Conservation (phyloP, 2,797 vertebrate genomes). For the Scomberomorus guttatus region DNA sequence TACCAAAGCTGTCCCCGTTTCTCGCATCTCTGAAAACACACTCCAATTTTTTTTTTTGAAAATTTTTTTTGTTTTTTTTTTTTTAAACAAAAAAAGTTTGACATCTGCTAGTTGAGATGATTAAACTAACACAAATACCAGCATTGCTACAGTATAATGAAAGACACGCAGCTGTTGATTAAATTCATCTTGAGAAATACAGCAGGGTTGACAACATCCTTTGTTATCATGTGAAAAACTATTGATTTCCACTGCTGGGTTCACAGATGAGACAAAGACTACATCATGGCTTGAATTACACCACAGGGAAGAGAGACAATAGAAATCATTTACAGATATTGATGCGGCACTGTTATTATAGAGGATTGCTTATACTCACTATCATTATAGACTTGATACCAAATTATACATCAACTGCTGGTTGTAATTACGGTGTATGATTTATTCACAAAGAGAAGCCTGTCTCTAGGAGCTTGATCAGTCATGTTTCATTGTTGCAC, state of each 20-base stretch:
- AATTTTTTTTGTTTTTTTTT: neutral
- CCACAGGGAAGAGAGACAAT: constrained; percentile 53
- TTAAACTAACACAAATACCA: neutral
- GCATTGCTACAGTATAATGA: neutral
- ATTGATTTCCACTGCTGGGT: constrained; percentile 67
- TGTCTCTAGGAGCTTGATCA: constrained; percentile 16
- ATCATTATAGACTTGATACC: constrained; percentile 53
- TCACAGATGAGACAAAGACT: constrained; percentile 59
- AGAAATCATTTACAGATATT: constrained; percentile 57
- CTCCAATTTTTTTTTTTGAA: neutral
- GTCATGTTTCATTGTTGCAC: constrained; percentile 33
- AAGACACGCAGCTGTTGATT: constrained; percentile 43
- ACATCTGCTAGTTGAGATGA: constrained; percentile 23
- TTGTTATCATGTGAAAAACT: constrained; percentile 64
- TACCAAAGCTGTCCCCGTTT: constrained; percentile 19
- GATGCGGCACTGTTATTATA: constrained; percentile 52
- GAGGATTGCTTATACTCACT: constrained; percentile 41
- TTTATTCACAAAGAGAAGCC: constrained; percentile 32
- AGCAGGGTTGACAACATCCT: constrained; percentile 30
- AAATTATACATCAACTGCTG: constrained; percentile 49
- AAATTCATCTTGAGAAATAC: constrained; percentile 42
- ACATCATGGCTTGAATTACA: constrained; percentile 50
- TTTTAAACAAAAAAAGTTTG: neutral
- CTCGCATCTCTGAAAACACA: constrained; percentile 8
- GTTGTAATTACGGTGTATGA: constrained; percentile 31